Percentiles rank a stretch among this genome's conserved stretches.
phyloP scores from a whole-genome alignment of 2,888 invertebrate genomes.

The Tinea trinotella region DNA sequence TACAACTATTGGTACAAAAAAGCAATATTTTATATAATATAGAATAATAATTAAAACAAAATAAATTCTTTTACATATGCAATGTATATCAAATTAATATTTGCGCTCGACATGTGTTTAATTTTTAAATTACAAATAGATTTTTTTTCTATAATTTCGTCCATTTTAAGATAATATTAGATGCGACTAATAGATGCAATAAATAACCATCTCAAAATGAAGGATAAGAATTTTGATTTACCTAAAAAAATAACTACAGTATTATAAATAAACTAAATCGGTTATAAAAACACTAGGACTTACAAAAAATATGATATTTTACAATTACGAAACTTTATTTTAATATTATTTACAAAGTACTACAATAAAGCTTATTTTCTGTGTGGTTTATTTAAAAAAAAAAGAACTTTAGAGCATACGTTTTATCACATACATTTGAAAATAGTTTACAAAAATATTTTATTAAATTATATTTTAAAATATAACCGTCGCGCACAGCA shows the following conservation, averaged over 20 bases:
- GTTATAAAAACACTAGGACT: neutral
- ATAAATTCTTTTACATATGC: too few relatives aligned
- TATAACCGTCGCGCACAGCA: neutral
- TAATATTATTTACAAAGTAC: neutral
- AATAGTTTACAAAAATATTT: conserved; percentile 9
- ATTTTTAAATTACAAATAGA: too few relatives aligned
- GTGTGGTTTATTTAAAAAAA: neutral
- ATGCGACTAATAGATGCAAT: too few relatives aligned
- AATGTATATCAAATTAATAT: too few relatives aligned
- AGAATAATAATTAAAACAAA: too few relatives aligned
- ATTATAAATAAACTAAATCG: neutral
- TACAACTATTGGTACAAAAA: too few relatives aligned
- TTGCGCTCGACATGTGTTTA: too few relatives aligned
- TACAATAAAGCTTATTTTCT: neutral
- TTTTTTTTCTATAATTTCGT: too few relatives aligned
- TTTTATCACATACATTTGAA: conserved; percentile 2
- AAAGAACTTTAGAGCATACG: neutral
- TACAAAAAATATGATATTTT: neutral
- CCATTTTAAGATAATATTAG: too few relatives aligned
- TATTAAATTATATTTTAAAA: neutral
- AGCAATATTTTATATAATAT: too few relatives aligned
- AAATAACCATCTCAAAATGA: too few relatives aligned
- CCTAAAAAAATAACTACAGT: neutral
- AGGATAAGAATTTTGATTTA: too few relatives aligned
- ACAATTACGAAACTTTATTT: neutral